Conservation (phyloP, 2,888 invertebrate genomes). For the Drosophila recens region DNA sequence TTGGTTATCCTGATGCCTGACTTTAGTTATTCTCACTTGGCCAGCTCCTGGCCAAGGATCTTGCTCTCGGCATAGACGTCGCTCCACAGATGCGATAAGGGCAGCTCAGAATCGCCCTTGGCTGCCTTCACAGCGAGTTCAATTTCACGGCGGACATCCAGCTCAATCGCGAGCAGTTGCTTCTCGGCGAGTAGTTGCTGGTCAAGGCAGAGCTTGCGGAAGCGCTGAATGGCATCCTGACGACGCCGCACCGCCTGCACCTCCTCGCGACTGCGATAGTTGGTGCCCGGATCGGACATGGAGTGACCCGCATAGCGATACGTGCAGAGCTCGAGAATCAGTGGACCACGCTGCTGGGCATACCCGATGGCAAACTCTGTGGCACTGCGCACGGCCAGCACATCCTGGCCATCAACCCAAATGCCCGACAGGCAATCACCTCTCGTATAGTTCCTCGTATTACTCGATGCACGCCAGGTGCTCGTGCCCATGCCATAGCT, state of each 20-base stretch:
- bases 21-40: conserved; percentile 1
- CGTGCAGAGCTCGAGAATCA: conserved; percentile 97
- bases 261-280: conserved; percentile 97
- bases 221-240: conserved; percentile 97
- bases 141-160: conserved; percentile 89
- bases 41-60: conserved; percentile 80
- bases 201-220: conserved; percentile 93
- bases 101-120: conserved; percentile 91
- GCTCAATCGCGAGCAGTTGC: conserved; percentile 95
- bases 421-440: conserved; percentile 98
- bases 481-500: conserved; percentile 99
- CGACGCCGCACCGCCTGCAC: conserved; percentile 97
- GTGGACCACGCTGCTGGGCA: conserved; percentile 94
- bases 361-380: conserved; percentile 92
- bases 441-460: conserved; percentile 94
- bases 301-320: conserved; percentile 99
- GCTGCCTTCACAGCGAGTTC: conserved; percentile 92
- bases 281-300: conserved; percentile 99
- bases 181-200: conserved; percentile 91
- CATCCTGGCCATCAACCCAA: conserved; percentile 99
- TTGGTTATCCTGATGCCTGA: background rate
- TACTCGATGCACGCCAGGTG: conserved; percentile 93
- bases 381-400: conserved; percentile 95
- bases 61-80: conserved; percentile 90
- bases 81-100: conserved; percentile 89